A percentile compares a stretch with the other conserved stretches of the same genome.
Evolutionary conservation across 1,140 invertebrate genomes (phyloP).

Genomic region (Sweltsa coloradensis): DNA sequence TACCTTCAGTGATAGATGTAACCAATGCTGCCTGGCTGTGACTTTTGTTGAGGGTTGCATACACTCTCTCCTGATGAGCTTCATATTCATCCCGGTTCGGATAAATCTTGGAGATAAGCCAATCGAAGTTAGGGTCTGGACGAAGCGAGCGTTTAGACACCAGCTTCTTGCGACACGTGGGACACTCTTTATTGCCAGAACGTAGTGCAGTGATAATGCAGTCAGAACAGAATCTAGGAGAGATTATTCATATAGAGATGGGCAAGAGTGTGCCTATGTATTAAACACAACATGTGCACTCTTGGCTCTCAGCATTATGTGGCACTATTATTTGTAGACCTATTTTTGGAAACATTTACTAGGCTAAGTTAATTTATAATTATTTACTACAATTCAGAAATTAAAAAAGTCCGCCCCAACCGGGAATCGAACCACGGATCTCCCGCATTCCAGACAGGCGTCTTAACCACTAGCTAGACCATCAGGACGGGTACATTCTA

Average conservation of each 20-base stretch:
- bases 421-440: too few relatives aligned
- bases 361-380: too few relatives aligned
- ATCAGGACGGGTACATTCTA: too few relatives aligned
- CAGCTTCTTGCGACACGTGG: constrained; percentile 95
- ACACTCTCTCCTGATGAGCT: constrained; percentile 82
- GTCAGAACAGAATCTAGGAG: constrained; percentile 96
- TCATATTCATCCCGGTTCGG: constrained; percentile 95
- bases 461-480: too few relatives aligned
- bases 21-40: constrained; percentile 86
- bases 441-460: too few relatives aligned
- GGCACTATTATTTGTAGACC: too few relatives aligned
- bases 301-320: too few relatives aligned
- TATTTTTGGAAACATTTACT: too few relatives aligned
- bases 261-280: too few relatives aligned
- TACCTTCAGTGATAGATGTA: constrained; percentile 88
- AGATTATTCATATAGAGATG: constrained; percentile 96
- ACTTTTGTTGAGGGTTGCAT: constrained; percentile 87
- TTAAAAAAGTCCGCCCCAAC: too few relatives aligned
- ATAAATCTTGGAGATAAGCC: constrained; percentile 95
- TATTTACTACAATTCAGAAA: too few relatives aligned
- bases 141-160: constrained; percentile 93
- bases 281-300: too few relatives aligned
- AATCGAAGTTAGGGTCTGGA: constrained; percentile 96
- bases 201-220: constrained; percentile 96
- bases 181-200: constrained; percentile 98